Evolutionary conservation across 2,113 vertebrate genomes (phyloP).

Genomic region (Seriola aureovittata): DNA sequence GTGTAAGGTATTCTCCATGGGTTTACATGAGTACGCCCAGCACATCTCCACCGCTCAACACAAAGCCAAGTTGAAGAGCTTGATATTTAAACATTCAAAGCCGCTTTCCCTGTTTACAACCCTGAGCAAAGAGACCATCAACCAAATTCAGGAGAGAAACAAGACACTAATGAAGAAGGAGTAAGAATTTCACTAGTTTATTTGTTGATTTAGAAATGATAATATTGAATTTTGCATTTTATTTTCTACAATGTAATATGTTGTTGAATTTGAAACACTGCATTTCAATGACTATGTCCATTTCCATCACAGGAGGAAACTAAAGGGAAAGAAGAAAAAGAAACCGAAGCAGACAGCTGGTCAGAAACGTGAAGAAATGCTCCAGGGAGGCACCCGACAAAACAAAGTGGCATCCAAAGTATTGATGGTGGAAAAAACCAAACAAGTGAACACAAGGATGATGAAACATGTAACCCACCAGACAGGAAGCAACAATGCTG

Average conservation of each 20-base stretch:
- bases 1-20: constrained; percentile 85
- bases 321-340: constrained; percentile 23
- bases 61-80: constrained; percentile 81
- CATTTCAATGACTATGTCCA: background rate
- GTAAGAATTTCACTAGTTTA: constrained; percentile 43
- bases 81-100: constrained; percentile 75
- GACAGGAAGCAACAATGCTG: constrained; percentile 5
- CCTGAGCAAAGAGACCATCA: constrained; percentile 1
- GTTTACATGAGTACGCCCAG: constrained; percentile 87
- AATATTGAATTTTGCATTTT: background rate
- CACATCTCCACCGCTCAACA: constrained; percentile 91
- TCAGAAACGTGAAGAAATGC: background rate
- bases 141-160: constrained; percentile 36
- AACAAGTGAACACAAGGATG: background rate
- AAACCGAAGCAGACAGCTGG: constrained; percentile 20
- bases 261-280: background rate
- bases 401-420: background rate
- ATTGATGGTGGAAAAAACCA: background rate
- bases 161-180: constrained; percentile 15
- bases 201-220: background rate
- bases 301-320: constrained; percentile 52
- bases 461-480: background rate
- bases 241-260: background rate
- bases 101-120: constrained; percentile 50
- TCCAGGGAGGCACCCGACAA: background rate